phyloP scores from a whole-genome alignment of 1,140 invertebrate species.

The Magallana angulata region DNA sequence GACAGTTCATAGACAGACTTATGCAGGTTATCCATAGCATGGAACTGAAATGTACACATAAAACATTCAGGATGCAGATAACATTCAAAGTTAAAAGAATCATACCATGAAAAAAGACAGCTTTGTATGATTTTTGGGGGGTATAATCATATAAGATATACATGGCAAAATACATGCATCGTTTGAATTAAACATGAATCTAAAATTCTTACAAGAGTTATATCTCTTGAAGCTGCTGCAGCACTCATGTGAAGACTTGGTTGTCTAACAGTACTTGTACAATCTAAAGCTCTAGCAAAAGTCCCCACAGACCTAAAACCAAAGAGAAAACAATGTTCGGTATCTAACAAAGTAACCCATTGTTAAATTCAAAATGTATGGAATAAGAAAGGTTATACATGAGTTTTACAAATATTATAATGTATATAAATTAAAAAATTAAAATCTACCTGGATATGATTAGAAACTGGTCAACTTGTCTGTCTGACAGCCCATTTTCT shows the following conservation, averaged over 20 bases:
- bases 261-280: constrained; percentile 98
- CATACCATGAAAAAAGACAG: too few relatives aligned
- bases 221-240: constrained; percentile 97
- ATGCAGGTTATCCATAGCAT: constrained; percentile 99
- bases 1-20: constrained; percentile 94
- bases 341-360: too few relatives aligned
- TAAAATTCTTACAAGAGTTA: constrained; percentile 89
- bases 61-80: too few relatives aligned
- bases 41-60: constrained; percentile 85
- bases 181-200: neutral
- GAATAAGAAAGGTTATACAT: too few relatives aligned
- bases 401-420: too few relatives aligned
- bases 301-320: constrained; percentile 93
- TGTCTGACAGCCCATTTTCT: constrained; percentile 91
- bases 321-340: too few relatives aligned
- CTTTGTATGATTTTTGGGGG: too few relatives aligned
- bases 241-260: constrained; percentile 99
- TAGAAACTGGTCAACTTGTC: constrained; percentile 99
- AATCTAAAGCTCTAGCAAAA: constrained; percentile 98
- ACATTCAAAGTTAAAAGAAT: too few relatives aligned
- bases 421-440: neutral
- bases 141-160: too few relatives aligned
- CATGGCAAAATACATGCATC: constrained; percentile 40
- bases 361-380: too few relatives aligned
- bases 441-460: constrained; percentile 90